phyloP scores from a whole-genome alignment of 2,797 vertebrate species.

The Phataginus tricuspis region DNA sequence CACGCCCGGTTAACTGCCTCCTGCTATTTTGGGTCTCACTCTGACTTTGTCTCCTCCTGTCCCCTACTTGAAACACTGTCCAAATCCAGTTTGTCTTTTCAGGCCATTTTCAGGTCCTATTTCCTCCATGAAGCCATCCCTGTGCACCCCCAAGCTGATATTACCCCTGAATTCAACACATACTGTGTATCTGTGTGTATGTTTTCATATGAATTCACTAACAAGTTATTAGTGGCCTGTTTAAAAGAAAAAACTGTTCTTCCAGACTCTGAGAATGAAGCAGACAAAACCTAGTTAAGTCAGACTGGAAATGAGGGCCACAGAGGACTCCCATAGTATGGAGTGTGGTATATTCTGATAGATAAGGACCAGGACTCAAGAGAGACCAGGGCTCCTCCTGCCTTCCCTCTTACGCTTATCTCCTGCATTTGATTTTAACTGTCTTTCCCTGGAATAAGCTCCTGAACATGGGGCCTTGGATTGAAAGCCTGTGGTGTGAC shows the following conservation, averaged over 20 bases:
- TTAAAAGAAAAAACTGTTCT: neutral
- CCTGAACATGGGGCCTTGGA: neutral
- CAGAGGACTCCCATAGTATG: neutral
- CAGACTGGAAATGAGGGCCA: neutral
- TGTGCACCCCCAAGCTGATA: neutral
- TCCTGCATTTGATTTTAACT: neutral
- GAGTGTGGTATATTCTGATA: rapidly evolving
- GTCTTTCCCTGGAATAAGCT: neutral
- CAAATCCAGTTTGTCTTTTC: neutral
- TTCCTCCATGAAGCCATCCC: neutral
- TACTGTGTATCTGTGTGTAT: neutral
- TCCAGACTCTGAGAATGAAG: neutral
- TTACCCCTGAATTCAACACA: neutral
- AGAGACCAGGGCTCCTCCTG: neutral
- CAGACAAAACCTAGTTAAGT: neutral
- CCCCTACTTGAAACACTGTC: neutral
- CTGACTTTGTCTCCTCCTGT: neutral
- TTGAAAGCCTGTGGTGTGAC: neutral
- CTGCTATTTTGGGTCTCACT: neutral
- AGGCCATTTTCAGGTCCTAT: neutral
- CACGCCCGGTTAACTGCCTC: neutral
- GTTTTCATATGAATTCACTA: neutral
- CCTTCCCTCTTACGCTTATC: neutral
- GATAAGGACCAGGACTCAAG: neutral
- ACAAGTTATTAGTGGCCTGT: neutral